phyloP scores from a whole-genome alignment of 37 sponge, comb jelly and placozoan species.

The Geodia barretti region DNA sequence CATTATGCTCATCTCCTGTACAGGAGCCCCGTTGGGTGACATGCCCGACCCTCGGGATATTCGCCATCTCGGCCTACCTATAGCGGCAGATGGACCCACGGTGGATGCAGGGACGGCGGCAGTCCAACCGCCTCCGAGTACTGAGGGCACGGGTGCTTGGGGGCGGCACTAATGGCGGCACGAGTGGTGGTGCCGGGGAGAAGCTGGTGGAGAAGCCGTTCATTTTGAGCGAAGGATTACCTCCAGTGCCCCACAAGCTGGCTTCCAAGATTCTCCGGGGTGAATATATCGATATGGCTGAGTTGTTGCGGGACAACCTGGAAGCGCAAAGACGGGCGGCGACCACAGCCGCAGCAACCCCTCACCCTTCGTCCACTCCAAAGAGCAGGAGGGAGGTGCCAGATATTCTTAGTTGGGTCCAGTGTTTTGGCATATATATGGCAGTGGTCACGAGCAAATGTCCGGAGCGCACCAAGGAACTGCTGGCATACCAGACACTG shows the following conservation, averaged over 20 bases:
- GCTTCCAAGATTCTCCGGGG: neutral
- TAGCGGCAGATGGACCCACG: too few relatives aligned
- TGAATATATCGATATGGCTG: slow-evolving; percentile 4
- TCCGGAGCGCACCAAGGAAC: neutral
- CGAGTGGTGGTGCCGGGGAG: too few relatives aligned
- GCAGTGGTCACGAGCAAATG: neutral
- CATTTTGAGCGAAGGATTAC: slow-evolving; percentile 1
- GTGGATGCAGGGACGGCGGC: too few relatives aligned
- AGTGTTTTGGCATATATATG: neutral
- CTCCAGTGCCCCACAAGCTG: neutral
- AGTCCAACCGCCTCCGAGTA: too few relatives aligned
- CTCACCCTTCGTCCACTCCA: neutral
- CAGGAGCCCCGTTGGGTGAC: too few relatives aligned
- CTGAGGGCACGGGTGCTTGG: too few relatives aligned
- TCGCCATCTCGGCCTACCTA: too few relatives aligned
- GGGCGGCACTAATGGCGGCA: too few relatives aligned
- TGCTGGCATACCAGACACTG: slow-evolving; percentile 8
- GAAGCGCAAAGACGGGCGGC: neutral
- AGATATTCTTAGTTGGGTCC: neutral
- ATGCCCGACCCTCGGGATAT: too few relatives aligned
- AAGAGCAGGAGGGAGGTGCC: neutral
- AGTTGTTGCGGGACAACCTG: neutral
- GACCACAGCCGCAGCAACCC: too few relatives aligned
- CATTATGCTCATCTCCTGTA: too few relatives aligned
- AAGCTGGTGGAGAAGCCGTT: too few relatives aligned